Percentiles rank a stretch among this genome's conserved stretches.
These are phyloP conservation scores for Phrynocephalus forsythii DNA, from an alignment of 2,797 vertebrate genomes.

Conservation along the genomic window DNA sequence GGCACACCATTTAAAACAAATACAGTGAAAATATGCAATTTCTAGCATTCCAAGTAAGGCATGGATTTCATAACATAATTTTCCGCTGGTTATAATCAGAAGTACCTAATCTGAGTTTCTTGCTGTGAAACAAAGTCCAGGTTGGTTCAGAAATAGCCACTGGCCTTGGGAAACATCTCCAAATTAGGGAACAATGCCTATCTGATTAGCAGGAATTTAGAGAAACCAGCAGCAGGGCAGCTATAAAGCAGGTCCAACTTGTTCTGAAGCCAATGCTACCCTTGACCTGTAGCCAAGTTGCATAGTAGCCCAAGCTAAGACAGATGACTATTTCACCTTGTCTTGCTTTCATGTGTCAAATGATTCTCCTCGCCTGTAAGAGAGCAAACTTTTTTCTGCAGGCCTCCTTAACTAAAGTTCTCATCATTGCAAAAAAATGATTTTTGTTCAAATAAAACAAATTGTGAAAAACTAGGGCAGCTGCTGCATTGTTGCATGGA, in stretches of 20 bases:
- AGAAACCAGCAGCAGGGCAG: not conserved
- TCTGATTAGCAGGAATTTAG: not conserved
- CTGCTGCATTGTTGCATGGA: no score
- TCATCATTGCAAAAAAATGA: no score
- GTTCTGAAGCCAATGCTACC: not conserved
- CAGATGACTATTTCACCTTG: not conserved
- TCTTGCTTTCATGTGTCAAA: not conserved
- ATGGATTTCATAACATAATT: slow-evolving; percentile 20
- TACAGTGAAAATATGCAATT: not conserved
- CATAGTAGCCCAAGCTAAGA: not conserved
- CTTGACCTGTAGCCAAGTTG: not conserved
- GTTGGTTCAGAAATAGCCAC: not conserved
- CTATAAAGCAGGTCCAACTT: not conserved
- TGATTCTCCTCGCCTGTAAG: no score
- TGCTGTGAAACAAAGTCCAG: slow-evolving; percentile 7
- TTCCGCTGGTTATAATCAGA: slow-evolving; percentile 10
- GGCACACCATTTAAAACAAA: slow-evolving; percentile 28
- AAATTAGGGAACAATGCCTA: not conserved
- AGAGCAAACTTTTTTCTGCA: no score
- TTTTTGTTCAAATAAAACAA: no score
- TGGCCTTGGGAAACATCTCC: not conserved
- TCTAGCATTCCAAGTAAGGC: not conserved
- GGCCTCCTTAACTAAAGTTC: no score
- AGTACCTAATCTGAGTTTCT: not conserved
- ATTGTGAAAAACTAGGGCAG: no score